These are phyloP conservation scores for Datnioides undecimradiatus DNA, from an alignment of 2,113 vertebrate genomes.

Conservation along the genomic window DNA sequence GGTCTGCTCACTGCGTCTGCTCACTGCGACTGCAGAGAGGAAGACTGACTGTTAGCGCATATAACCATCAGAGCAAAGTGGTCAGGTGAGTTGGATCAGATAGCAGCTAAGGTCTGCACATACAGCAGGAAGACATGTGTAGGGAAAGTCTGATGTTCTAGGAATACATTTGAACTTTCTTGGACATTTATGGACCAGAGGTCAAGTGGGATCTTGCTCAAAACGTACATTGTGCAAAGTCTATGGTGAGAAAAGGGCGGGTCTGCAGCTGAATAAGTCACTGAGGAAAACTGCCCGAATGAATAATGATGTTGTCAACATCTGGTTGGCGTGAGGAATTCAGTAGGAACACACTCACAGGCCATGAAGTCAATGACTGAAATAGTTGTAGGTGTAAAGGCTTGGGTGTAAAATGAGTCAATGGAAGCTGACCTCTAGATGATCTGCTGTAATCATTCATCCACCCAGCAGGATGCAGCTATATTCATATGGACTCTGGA, in stretches of 20 bases:
- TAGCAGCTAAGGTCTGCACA: not conserved
- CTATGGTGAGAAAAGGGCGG: not conserved
- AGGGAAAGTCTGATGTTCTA: not conserved
- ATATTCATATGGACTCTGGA: not conserved
- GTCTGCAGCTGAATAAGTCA: not conserved
- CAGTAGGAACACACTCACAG: not conserved
- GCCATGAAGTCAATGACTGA: not conserved
- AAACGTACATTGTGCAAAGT: not conserved
- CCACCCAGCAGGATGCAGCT: not conserved
- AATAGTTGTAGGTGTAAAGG: not conserved
- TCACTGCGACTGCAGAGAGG: not conserved
- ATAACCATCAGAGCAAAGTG: not conserved
- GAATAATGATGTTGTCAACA: not conserved
- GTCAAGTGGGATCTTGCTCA: not conserved
- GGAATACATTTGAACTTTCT: not conserved
- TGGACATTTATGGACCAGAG: not conserved
- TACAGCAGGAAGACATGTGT: not conserved
- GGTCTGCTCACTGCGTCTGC: not conserved
- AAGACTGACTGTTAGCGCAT: not conserved
- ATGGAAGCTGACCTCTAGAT: not conserved
- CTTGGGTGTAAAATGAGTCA: not conserved
- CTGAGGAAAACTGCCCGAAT: not conserved
- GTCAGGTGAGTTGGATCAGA: conserved; percentile 3
- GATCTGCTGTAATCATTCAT: not conserved
- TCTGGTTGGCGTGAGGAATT: not conserved